Percentiles rank a stretch among this genome's conserved stretches.
Conservation (phyloP, 2,888 invertebrate genomes). For the Leptopterna dolabrata region DNA sequence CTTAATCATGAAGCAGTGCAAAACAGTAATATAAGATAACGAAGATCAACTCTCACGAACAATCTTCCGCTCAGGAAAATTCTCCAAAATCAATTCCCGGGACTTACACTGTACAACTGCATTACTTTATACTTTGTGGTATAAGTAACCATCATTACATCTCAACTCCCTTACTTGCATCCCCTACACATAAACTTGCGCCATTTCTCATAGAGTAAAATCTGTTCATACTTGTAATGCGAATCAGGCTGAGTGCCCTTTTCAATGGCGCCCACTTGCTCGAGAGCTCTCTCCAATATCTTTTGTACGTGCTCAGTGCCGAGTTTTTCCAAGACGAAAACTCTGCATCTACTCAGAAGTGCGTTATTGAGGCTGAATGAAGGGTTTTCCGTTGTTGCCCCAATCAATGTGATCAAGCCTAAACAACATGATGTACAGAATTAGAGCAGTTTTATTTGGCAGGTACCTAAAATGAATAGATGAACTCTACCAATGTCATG, state of each 20-base stretch:
- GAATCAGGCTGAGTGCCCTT: constrained; percentile 15
- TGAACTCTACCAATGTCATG: too few species aligned
- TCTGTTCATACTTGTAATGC: constrained; percentile 25
- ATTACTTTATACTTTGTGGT: too few species aligned
- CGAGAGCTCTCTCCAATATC: constrained; percentile 39
- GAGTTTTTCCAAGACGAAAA: constrained; percentile 80
- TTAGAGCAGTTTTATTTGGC: neutral
- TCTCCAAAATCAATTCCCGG: too few species aligned
- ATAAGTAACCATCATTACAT: too few species aligned
- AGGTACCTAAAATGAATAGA: too few species aligned
- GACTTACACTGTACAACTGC: too few species aligned
- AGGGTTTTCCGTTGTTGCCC: constrained; percentile 91
- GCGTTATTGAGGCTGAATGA: constrained; percentile 86
- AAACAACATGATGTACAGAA: neutral
- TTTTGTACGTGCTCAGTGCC: constrained; percentile 70
- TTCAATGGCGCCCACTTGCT: constrained; percentile 10
- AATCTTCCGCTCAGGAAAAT: too few species aligned
- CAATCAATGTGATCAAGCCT: constrained; percentile 76
- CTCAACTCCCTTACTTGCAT: too few species aligned
- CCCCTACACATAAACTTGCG: too few species aligned
- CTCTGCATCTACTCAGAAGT: constrained; percentile 80
- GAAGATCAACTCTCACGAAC: too few species aligned
- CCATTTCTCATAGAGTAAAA: neutral
- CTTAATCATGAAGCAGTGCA: too few species aligned
- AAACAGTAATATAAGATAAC: too few species aligned